phyloP scores from a whole-genome alignment of 1,140 invertebrate species.

The Drosophila pachea region DNA sequence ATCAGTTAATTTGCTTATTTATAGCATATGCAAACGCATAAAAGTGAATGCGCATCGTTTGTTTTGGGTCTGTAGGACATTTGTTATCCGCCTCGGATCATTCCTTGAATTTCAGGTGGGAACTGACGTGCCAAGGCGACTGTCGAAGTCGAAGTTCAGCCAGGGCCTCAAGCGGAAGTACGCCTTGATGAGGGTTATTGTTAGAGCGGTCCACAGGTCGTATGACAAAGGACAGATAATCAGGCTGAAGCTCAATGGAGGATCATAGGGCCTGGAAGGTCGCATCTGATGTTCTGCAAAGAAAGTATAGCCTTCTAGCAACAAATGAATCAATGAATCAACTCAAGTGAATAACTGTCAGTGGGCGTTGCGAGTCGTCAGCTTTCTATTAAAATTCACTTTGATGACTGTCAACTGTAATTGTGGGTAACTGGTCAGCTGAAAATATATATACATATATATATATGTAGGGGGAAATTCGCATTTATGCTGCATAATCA shows the following conservation, averaged over 20 bases:
- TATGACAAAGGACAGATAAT: no score
- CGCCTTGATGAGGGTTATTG: constrained; percentile 15
- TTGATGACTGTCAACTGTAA: constrained; percentile 49
- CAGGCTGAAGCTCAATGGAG: no score
- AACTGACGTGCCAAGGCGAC: constrained; percentile 29
- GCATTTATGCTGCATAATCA: constrained; percentile 57
- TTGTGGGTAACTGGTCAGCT: constrained; percentile 29
- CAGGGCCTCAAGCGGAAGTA: not conserved
- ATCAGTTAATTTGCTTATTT: constrained; percentile 78
- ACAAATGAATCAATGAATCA: no score
- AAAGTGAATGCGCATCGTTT: constrained; percentile 75
- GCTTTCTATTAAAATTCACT: constrained; percentile 42
- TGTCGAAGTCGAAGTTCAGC: not conserved
- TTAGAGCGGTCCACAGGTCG: constrained; percentile 5
- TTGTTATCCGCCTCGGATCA: constrained; percentile 59
- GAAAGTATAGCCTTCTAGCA: no score
- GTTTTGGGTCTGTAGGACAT: constrained; percentile 75
- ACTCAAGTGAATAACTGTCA: no score
- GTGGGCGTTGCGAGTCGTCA: constrained; percentile 39
- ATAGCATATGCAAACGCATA: constrained; percentile 50
- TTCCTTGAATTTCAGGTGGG: constrained; percentile 22
- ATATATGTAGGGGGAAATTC: constrained; percentile 1
- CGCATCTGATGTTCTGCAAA: no score
- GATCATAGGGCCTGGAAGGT: no score
- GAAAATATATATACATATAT: constrained; percentile 23